phyloP scores from a whole-genome alignment of 2,113 vertebrate species.

The Tretioscincus oriximinensis region DNA sequence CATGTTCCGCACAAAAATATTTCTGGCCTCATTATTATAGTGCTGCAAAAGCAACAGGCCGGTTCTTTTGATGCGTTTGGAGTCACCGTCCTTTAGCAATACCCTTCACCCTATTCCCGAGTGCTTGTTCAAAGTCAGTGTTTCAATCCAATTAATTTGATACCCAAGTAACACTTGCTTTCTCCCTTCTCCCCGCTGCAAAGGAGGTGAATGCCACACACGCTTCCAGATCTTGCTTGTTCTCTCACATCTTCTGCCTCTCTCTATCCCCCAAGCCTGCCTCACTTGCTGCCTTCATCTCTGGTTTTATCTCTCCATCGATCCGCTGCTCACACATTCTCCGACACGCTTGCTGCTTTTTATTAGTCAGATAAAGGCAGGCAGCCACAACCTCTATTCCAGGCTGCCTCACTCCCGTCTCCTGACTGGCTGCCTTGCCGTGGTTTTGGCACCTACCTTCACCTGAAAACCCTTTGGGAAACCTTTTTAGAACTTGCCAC shows the following conservation, averaged over 20 bases:
- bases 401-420: constrained; percentile 26
- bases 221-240: constrained; percentile 16
- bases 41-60: background rate
- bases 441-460: background rate
- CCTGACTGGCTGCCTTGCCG: accelerated
- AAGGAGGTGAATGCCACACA: background rate
- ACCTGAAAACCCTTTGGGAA: background rate
- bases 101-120: background rate
- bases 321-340: constrained; percentile 63
- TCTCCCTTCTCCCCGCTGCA: too few relatives aligned
- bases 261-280: background rate
- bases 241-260: constrained; percentile 30
- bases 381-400: constrained; percentile 21
- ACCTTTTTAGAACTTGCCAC: background rate
- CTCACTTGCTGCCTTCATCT: constrained; percentile 44
- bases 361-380: constrained; percentile 62
- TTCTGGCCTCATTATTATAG: background rate
- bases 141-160: background rate
- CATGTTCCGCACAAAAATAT: background rate
- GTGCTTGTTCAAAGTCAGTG: background rate
- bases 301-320: constrained; percentile 67
- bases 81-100: background rate
- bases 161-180: background rate
- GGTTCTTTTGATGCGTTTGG: background rate
- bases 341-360: constrained; percentile 66